Conservation (phyloP, 2,113 vertebrate species). For the Etheostoma cragini region DNA sequence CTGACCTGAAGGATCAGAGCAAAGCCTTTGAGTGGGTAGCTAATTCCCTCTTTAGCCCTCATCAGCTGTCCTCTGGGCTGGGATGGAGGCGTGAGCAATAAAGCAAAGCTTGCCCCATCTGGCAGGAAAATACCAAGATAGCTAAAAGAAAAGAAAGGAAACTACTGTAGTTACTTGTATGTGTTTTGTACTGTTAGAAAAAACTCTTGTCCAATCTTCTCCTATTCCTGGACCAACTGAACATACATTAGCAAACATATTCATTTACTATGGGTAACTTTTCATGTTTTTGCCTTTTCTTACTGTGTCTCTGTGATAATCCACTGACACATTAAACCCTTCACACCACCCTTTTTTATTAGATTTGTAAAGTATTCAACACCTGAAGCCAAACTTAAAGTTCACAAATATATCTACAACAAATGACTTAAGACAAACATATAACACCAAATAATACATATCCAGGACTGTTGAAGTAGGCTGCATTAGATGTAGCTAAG, state of each 20-base stretch:
- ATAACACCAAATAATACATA: too few relatives aligned
- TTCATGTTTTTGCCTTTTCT: background rate
- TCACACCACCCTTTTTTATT: background rate
- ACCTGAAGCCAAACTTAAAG: slow-evolving; percentile 59
- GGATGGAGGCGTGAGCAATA: slow-evolving; percentile 71
- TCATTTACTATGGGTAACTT: background rate
- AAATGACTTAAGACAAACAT: background rate
- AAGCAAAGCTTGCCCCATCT: slow-evolving; percentile 80
- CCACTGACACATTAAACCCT: background rate
- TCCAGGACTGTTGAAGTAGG: background rate
- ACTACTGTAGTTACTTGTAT: background rate
- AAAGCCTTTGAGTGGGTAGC: slow-evolving; percentile 84
- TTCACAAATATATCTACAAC: background rate
- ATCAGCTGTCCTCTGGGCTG: slow-evolving; percentile 78
- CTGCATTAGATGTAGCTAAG: background rate
- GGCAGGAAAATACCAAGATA: slow-evolving; percentile 50
- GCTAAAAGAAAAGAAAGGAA: slow-evolving; percentile 13
- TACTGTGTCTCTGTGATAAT: background rate
- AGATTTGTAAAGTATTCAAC: background rate
- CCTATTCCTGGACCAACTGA: background rate
- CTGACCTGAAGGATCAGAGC: slow-evolving; percentile 83
- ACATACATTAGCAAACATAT: background rate
- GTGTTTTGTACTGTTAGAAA: background rate
- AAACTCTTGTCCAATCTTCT: background rate
- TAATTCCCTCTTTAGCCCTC: slow-evolving; percentile 85